Percentiles rank a stretch among this genome's conserved stretches.
Evolutionary conservation across 2,888 invertebrate genomes (phyloP).

Genomic region (Onchidella celtica): DNA sequence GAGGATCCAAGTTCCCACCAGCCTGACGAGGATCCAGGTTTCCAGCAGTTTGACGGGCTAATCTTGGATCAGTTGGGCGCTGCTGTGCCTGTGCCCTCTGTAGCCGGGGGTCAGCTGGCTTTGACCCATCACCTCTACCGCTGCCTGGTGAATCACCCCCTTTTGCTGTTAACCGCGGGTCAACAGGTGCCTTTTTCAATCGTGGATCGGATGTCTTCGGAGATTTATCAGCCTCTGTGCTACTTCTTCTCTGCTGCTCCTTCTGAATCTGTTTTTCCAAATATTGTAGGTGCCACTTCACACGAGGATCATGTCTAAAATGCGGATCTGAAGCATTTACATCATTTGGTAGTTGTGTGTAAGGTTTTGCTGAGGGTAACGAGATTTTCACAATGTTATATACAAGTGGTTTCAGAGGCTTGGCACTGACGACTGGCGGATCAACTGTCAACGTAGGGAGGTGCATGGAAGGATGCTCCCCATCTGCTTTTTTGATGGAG

Average conservation of each 20-base stretch:
- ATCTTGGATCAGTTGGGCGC: conserved; percentile 30
- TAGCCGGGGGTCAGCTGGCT: conserved; percentile 35
- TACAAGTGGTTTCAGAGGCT: conserved; percentile 38
- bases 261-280: conserved; percentile 36
- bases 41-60: conserved; percentile 32
- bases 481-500: background rate
- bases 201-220: conserved; percentile 54
- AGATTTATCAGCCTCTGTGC: conserved; percentile 23
- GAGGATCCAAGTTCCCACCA: too few relatives aligned
- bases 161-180: conserved; percentile 43
- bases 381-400: conserved; percentile 47
- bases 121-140: background rate
- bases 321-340: conserved; percentile 61
- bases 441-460: conserved; percentile 47
- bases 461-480: background rate
- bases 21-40: conserved; percentile 30
- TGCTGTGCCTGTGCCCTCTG: conserved; percentile 11
- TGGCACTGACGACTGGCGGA: conserved; percentile 54
- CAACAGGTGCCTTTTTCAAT: conserved; percentile 21
- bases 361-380: conserved; percentile 48
- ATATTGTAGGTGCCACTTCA: conserved; percentile 59
- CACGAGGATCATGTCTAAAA: conserved; percentile 69
- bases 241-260: conserved; percentile 21
- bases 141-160: conserved; percentile 34
- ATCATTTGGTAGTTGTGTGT: conserved; percentile 59